Base-by-base conservation (phyloP, 2,797 vertebrate species). In the Martes flavigula region DNA sequence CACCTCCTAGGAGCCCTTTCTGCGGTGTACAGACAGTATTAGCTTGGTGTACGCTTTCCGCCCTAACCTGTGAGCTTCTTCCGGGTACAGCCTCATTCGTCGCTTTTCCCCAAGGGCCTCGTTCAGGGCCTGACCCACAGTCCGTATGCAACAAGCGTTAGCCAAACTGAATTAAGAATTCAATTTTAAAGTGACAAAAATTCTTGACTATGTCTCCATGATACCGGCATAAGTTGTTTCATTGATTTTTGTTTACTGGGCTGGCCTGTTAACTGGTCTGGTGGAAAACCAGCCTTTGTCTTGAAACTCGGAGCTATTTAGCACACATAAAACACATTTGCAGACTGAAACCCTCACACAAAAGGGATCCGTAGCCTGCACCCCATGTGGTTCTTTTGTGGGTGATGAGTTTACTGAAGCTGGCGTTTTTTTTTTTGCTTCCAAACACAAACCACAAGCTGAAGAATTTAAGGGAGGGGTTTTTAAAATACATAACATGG, bases 161-260 rank as follows among this genome's bases (percentile, higher is more conserved):
- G 56, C 82, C 30, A 43, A 91, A 87, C 32, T 88, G 85, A 46
- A 94, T 90, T 83, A 90, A 90, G 87, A 93, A 96, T 93, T 91
- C 95, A 87, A 87, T 89, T 94, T 96, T 90, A 90, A 97, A 97
- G 85, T 56, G 43, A 88, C 92, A 92, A 66, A 93, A 77, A 98
- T 97, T 96, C 97, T 92, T 90, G 82, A 66, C 87, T 8, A 14
- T 70, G 93, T 97, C 91, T 97, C 92, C 78, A 85, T 20, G 96
- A 97, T 78, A 94, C 64, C 77, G 30, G 66, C 85, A 25, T 85
- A 94, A 97, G 90, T 86, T 48, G 48, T 87, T 91, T 54, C 90
- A 92, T 48, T 93, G 90, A 90, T 97, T 96, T 97, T 72, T 86
- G 89, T 90, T 89, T 81, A 43, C 93, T 46, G 84, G 81, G 54